Evolutionary conservation across 1,140 invertebrate genomes (phyloP).

Genomic region (Chironomus tepperi): DNA sequence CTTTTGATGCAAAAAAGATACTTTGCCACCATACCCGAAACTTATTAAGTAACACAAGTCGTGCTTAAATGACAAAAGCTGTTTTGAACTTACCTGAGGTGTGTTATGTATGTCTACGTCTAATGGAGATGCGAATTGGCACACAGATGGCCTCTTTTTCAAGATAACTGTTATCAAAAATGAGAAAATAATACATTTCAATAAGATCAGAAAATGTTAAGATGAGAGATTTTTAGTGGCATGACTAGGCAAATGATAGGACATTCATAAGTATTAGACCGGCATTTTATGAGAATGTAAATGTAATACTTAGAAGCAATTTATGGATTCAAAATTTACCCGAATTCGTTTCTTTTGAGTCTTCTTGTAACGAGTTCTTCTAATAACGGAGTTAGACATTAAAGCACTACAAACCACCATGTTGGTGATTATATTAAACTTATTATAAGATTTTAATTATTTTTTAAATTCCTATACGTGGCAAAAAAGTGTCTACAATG

Average conservation of each 20-base stretch:
- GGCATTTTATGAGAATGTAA: no score
- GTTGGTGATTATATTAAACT: no score
- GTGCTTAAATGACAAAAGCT: no score
- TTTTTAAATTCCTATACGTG: no score
- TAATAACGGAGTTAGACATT: neutral
- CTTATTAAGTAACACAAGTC: no score
- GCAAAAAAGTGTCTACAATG: no score
- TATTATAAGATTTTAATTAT: no score
- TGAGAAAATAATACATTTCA: no score
- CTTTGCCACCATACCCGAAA: no score
- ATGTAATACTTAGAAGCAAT: neutral
- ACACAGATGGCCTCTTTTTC: constrained; percentile 80
- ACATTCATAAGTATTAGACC: neutral
- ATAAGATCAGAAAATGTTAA: no score
- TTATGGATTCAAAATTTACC: neutral
- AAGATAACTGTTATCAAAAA: constrained; percentile 71
- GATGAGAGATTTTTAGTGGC: no score
- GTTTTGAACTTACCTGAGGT: constrained; percentile 77
- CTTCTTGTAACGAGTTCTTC: constrained; percentile 17
- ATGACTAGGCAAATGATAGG: neutral
- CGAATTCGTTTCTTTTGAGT: constrained; percentile 4
- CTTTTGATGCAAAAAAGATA: no score
- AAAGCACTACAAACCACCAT: neutral
- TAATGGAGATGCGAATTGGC: constrained; percentile 90
- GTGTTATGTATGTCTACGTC: constrained; percentile 92